These are phyloP conservation scores for Macroglossus sobrinus DNA, from an alignment of 2,113 vertebrate species.

Conservation along the genomic window DNA sequence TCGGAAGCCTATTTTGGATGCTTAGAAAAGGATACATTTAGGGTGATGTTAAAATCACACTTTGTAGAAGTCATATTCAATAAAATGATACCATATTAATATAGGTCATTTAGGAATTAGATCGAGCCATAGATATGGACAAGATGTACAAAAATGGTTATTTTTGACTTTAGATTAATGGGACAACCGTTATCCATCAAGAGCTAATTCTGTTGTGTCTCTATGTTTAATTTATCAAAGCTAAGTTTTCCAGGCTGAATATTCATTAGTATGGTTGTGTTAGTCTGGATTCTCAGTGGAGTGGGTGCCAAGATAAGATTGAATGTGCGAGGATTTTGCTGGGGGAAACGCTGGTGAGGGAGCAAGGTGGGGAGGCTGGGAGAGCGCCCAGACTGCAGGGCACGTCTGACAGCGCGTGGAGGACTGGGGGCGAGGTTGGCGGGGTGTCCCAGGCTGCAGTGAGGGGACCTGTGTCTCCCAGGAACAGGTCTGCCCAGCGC, in stretches of 20 bases:
- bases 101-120: background rate
- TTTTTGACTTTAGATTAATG: background rate
- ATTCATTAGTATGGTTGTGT: background rate
- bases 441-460: background rate
- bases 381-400: too few relatives aligned
- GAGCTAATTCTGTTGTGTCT: background rate
- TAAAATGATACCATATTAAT: background rate
- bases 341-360: background rate
- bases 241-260: background rate
- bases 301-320: background rate
- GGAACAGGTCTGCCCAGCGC: background rate
- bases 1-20: background rate
- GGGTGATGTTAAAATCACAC: background rate
- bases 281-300: background rate
- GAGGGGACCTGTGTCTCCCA: background rate
- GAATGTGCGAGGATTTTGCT: background rate
- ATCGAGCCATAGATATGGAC: background rate
- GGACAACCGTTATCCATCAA: background rate
- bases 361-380: background rate
- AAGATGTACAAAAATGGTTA: background rate
- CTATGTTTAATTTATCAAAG: conserved; percentile 15
- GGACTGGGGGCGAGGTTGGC: background rate
- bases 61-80: background rate
- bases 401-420: background rate
- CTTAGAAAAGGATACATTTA: background rate